These are phyloP conservation scores for Tipula confusa DNA, from an alignment of 2,888 invertebrate genomes.

Conservation along the genomic window DNA sequence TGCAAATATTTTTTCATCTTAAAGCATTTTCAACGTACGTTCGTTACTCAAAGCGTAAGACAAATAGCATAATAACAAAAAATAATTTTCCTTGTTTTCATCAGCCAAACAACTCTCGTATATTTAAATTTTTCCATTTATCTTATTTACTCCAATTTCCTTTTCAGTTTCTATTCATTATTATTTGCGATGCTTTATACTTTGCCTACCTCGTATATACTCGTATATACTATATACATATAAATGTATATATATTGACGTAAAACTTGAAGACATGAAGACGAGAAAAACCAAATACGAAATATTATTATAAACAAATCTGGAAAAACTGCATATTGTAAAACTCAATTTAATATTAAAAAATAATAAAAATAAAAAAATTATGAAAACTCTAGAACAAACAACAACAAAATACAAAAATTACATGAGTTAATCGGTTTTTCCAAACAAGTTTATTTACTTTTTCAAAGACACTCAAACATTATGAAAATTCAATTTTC, in stretches of 20 bases:
- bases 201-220: too few species aligned
- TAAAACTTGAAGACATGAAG: neutral
- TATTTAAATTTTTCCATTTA: neutral
- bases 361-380: neutral
- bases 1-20: neutral
- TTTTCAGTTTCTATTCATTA: neutral
- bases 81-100: neutral
- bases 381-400: neutral
- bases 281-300: neutral
- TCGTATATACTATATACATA: neutral
- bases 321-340: constrained; percentile 14
- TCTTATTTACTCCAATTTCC: constrained; percentile 25
- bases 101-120: neutral
- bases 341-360: neutral
- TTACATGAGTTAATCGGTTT: neutral
- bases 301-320: neutral
- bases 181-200: neutral
- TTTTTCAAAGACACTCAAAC: constrained; percentile 12
- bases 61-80: neutral
- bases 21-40: neutral
- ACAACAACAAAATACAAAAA: neutral
- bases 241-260: neutral
- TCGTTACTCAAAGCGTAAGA: neutral
- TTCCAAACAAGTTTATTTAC: neutral
- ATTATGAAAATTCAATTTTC: constrained; percentile 25